Evolutionary conservation across 2,888 invertebrate species (phyloP).

Genomic region (Philereme transversata): DNA sequence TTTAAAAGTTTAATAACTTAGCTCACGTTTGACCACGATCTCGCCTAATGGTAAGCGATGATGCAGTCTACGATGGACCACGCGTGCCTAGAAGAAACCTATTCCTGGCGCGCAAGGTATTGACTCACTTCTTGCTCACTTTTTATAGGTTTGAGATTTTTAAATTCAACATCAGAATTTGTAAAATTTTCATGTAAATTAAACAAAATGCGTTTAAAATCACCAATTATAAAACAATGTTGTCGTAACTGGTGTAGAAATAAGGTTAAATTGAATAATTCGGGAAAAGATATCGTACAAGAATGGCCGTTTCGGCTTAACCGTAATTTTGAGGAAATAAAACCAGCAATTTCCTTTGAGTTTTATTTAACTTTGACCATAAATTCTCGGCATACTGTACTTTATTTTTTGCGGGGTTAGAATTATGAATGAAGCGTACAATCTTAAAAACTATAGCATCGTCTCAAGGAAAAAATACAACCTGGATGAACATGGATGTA

Average conservation of each 20-base stretch:
- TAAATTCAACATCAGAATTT: too few relatives aligned
- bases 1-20: not conserved
- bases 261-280: constrained; percentile 58
- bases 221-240: constrained; percentile 29
- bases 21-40: too few relatives aligned
- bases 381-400: constrained; percentile 48
- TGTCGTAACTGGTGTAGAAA: constrained; percentile 34
- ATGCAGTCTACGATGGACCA: too few relatives aligned
- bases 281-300: constrained; percentile 53
- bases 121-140: too few relatives aligned
- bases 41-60: too few relatives aligned
- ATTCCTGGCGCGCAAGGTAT: too few relatives aligned
- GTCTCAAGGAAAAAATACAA: not conserved
- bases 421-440: constrained; percentile 27
- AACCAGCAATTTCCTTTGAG: constrained; percentile 54
- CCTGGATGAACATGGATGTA: not conserved
- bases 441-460: constrained; percentile 11
- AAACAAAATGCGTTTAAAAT: too few relatives aligned
- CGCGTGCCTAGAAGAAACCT: too few relatives aligned
- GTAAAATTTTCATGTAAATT: too few relatives aligned
- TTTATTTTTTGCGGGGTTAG: constrained; percentile 38
- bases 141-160: too few relatives aligned
- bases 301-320: constrained; percentile 50
- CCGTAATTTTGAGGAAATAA: constrained; percentile 60
- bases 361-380: constrained; percentile 52